phyloP scores from a whole-genome alignment of 2,113 vertebrate species.

The Crocuta crocuta region DNA sequence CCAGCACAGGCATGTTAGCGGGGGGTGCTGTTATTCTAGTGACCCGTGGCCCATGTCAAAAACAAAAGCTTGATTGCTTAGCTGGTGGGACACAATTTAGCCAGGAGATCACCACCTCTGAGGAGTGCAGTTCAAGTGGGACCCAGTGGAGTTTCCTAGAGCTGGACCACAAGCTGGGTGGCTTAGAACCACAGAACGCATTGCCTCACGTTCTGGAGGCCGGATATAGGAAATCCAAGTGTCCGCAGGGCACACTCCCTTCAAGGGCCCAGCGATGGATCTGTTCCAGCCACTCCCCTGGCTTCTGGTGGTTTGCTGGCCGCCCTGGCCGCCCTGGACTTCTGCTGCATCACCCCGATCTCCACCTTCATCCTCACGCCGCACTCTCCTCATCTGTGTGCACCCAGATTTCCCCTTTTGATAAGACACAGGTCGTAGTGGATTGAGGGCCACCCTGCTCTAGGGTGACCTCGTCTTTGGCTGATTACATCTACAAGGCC shows the following conservation, averaged over 20 bases:
- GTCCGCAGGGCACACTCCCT: fast-evolving
- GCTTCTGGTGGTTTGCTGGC: neutral
- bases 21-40: neutral
- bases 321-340: neutral
- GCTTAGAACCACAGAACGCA: neutral
- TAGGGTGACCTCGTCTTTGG: neutral
- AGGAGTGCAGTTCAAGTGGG: neutral
- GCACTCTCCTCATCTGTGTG: fast-evolving
- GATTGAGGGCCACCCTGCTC: neutral
- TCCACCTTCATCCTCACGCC: neutral
- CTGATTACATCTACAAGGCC: neutral
- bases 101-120: neutral
- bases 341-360: neutral
- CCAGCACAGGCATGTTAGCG: neutral
- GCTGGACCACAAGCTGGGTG: neutral
- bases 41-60: neutral
- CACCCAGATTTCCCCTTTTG: neutral
- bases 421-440: neutral
- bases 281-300: neutral
- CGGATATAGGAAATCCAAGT: neutral
- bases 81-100: neutral
- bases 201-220: neutral
- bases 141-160: neutral
- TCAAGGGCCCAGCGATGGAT: too few relatives aligned
- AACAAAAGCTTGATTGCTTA: neutral